Evolutionary conservation across 2,888 invertebrate genomes (phyloP).

Genomic region (Aporophyla nigra): DNA sequence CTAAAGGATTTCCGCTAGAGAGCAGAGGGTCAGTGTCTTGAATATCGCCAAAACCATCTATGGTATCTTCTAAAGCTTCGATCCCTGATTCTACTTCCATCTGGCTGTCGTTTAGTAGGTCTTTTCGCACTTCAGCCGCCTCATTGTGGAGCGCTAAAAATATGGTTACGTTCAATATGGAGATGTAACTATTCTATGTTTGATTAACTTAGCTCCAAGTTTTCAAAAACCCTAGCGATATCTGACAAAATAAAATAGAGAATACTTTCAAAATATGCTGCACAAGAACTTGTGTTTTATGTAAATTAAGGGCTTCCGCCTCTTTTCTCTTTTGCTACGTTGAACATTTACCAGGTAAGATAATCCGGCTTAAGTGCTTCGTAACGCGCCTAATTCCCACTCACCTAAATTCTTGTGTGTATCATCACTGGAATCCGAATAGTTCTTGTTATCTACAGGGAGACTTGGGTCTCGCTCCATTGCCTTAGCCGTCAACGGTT

Average conservation of each 20-base stretch:
- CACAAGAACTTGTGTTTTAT: neutral
- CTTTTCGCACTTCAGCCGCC: constrained; percentile 76
- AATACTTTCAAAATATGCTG: neutral
- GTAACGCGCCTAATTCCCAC: constrained; percentile 39
- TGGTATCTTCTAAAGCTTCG: constrained; percentile 88
- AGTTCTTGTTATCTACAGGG: constrained; percentile 77
- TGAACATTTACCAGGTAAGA: neutral
- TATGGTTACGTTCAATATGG: neutral
- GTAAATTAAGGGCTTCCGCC: neutral
- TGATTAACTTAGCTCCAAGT: neutral
- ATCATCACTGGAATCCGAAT: constrained; percentile 86
- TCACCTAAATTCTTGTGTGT: constrained; percentile 88
- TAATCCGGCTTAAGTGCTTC: neutral
- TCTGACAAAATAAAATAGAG: neutral
- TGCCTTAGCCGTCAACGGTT: constrained; percentile 86
- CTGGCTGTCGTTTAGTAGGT: constrained; percentile 74
- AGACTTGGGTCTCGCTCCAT: constrained; percentile 79
- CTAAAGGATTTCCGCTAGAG: constrained; percentile 66
- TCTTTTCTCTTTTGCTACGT: neutral
- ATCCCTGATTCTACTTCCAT: constrained; percentile 89
- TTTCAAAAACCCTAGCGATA: neutral
- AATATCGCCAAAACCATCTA: constrained; percentile 82
- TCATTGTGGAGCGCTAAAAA: constrained; percentile 76
- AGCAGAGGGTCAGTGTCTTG: constrained; percentile 68
- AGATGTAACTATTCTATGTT: neutral